These are phyloP conservation scores for Chrysodeixis includens DNA, from an alignment of 2,888 invertebrate genomes.

Conservation along the genomic window DNA sequence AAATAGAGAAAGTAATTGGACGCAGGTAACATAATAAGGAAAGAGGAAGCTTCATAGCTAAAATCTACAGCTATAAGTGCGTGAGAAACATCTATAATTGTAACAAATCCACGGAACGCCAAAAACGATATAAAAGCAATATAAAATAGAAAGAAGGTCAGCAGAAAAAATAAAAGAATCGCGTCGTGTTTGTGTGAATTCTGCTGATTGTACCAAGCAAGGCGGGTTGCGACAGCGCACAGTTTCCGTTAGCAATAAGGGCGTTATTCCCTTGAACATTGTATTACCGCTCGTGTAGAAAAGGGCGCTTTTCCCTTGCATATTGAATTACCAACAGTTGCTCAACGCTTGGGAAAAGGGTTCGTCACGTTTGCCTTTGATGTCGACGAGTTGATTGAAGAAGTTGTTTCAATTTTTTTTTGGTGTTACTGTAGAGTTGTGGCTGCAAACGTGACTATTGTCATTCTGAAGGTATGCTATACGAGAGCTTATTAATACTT, in stretches of 20 bases:
- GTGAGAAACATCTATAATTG: neutral
- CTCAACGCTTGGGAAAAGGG: neutral
- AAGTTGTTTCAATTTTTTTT: neutral
- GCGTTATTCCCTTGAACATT: neutral
- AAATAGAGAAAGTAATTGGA: too few species aligned
- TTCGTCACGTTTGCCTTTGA: slow-evolving; percentile 4
- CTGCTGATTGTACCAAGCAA: slow-evolving; percentile 43
- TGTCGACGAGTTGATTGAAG: neutral
- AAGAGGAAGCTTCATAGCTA: too few species aligned
- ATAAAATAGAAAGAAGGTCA: slow-evolving; percentile 37
- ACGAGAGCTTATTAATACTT: too few species aligned
- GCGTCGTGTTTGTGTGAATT: slow-evolving; percentile 45
- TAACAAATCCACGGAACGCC: neutral
- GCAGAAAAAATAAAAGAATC: slow-evolving; percentile 39
- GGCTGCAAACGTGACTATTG: neutral
- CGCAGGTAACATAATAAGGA: too few species aligned
- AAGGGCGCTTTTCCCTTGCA: neutral
- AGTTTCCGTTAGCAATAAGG: slow-evolving; percentile 21
- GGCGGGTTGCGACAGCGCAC: slow-evolving; percentile 1
- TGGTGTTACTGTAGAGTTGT: neutral
- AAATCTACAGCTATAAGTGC: neutral
- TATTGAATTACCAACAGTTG: neutral
- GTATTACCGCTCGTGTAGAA: neutral
- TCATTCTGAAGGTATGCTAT: neutral
- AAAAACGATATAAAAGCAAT: slow-evolving; percentile 40